phyloP scores from a whole-genome alignment of 2,797 vertebrate genomes.

The Micromesistius poutassou region DNA sequence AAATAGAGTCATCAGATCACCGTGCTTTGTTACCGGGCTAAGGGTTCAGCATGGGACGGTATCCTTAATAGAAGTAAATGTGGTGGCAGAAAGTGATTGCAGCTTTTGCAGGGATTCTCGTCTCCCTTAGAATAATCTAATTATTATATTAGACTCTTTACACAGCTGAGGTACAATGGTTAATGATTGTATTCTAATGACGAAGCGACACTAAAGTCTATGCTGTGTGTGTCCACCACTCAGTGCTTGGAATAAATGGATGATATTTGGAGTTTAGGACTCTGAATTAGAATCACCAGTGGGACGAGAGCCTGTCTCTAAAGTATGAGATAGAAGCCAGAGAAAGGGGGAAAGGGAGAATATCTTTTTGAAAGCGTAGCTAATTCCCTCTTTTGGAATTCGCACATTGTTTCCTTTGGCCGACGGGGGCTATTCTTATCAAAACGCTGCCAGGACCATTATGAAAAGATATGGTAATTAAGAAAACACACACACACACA shows the following conservation, averaged over 20 bases:
- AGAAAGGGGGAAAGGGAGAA: background rate
- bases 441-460: conserved; percentile 59
- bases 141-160: background rate
- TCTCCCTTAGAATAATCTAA: too few species aligned
- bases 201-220: background rate
- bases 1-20: too few species aligned
- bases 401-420: conserved; percentile 53
- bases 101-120: too few species aligned
- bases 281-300: background rate
- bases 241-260: background rate
- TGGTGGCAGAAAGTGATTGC: background rate
- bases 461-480: conserved; percentile 74
- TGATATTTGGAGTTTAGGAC: background rate
- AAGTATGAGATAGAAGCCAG: background rate
- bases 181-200: background rate
- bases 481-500: conserved; percentile 42
- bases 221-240: background rate
- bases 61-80: background rate
- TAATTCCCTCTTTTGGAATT: conserved; percentile 48
- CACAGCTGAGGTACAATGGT: background rate
- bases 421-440: conserved; percentile 60
- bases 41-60: background rate
- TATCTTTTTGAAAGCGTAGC: conserved; percentile 8
- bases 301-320: background rate
- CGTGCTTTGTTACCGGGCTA: too few species aligned